Evolutionary conservation across 2,113 vertebrate genomes (phyloP).

Genomic region (Tyto alba): DNA sequence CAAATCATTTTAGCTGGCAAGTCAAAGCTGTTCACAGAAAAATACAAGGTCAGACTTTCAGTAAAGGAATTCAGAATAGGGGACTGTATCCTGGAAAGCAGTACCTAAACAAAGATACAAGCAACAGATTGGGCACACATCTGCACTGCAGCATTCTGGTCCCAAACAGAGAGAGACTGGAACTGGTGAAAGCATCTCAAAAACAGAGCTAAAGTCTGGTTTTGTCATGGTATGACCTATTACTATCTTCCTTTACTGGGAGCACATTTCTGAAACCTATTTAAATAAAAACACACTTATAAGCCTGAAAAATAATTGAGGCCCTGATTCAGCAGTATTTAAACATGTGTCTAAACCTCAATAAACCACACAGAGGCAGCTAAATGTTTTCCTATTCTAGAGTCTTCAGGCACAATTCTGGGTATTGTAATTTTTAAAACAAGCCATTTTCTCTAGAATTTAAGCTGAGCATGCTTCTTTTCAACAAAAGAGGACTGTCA

Average conservation of each 20-base stretch:
- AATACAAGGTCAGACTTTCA: not conserved
- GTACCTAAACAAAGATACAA: not conserved
- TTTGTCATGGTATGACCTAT: not conserved
- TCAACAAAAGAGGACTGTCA: not conserved
- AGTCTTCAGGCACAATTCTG: not conserved
- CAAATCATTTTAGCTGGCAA: not conserved
- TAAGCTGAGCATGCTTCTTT: not conserved
- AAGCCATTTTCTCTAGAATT: not conserved
- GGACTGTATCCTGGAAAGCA: not conserved
- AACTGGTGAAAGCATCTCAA: not conserved
- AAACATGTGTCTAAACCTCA: not conserved
- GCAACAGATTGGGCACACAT: not conserved
- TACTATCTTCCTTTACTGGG: not conserved
- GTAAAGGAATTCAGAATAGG: not conserved
- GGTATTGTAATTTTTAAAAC: not conserved
- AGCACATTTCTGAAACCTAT: not conserved
- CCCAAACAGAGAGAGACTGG: not conserved
- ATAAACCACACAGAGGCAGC: not conserved
- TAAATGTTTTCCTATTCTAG: not conserved
- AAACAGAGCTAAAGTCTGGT: not conserved
- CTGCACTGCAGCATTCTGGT: not conserved
- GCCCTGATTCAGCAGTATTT: not conserved
- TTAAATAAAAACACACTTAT: not conserved
- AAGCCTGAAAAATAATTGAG: not conserved
- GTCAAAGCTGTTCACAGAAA: not conserved